phyloP scores from a whole-genome alignment of 2,797 vertebrate species.

The Myotis pilosus region DNA sequence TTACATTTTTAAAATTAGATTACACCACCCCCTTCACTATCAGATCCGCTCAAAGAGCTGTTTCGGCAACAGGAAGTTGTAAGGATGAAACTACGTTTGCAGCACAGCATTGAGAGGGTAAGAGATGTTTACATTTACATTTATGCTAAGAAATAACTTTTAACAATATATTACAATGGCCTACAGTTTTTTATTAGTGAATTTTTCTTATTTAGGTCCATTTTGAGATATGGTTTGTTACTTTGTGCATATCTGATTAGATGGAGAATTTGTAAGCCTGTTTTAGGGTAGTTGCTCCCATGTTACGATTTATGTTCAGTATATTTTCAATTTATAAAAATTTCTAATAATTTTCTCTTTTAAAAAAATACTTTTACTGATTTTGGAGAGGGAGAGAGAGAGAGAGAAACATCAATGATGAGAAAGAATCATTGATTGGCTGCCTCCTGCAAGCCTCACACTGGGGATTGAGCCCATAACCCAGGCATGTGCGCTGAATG shows the following conservation, averaged over 20 bases:
- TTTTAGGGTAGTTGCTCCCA: slow-evolving; percentile 1
- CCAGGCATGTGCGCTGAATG: too few species aligned
- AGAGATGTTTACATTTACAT: slow-evolving; percentile 51
- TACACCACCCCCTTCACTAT: slow-evolving; percentile 96
- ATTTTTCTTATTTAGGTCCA: slow-evolving; percentile 9
- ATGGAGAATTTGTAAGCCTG: neutral
- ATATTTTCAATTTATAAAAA: slow-evolving; percentile 8
- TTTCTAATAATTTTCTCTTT: neutral
- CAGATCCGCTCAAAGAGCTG: slow-evolving; percentile 96
- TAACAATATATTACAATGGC: neutral
- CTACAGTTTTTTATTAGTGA: neutral
- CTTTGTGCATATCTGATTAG: neutral
- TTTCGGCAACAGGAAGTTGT: slow-evolving; percentile 98
- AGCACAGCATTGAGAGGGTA: slow-evolving; percentile 99
- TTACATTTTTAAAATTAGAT: slow-evolving; percentile 86
- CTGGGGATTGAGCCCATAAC: too few species aligned
- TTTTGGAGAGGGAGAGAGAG: too few species aligned
- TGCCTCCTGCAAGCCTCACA: too few species aligned
- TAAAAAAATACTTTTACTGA: too few species aligned
- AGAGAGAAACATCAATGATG: too few species aligned
- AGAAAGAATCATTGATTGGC: too few species aligned
- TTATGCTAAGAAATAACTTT: neutral
- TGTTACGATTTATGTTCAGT: neutral
- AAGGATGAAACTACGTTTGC: slow-evolving; percentile 97
- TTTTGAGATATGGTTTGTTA: slow-evolving; percentile 16